Evolutionary conservation across 1,140 invertebrate species (phyloP).

Genomic region (Cydia splendana): DNA sequence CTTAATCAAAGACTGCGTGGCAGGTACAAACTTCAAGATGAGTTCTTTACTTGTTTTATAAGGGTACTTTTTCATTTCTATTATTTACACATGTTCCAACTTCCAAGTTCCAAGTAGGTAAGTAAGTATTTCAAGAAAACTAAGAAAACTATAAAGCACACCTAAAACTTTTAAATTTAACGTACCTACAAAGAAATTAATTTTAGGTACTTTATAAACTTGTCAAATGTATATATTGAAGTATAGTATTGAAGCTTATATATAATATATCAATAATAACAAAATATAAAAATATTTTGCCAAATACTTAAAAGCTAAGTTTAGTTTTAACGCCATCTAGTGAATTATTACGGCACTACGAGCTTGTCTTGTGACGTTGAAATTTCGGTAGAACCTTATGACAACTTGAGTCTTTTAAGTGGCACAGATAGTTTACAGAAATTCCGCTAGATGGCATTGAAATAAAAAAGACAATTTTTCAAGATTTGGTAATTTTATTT

Average conservation of each 20-base stretch:
- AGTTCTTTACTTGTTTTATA: not conserved
- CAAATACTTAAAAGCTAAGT: no score
- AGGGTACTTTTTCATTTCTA: no score
- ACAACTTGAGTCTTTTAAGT: not conserved
- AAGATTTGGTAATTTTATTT: no score
- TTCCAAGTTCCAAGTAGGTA: no score
- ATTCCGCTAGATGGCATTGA: conserved; percentile 17
- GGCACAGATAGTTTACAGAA: not conserved
- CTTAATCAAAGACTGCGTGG: conserved; percentile 26
- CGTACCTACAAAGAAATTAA: no score
- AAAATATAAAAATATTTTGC: not conserved
- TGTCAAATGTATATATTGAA: no score
- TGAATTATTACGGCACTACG: not conserved
- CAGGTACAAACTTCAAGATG: conserved; percentile 29
- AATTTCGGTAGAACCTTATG: not conserved
- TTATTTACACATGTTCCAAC: no score
- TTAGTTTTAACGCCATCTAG: not conserved
- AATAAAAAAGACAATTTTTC: not conserved
- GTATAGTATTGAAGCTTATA: not conserved
- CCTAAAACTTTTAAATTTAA: no score
- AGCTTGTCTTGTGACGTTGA: not conserved
- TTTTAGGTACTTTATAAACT: not conserved
- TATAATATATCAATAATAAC: not conserved
- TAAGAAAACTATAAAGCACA: no score
- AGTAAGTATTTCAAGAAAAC: no score